Base-by-base conservation (phyloP, 2,113 vertebrate species). In the Brachyistius frenatus region DNA sequence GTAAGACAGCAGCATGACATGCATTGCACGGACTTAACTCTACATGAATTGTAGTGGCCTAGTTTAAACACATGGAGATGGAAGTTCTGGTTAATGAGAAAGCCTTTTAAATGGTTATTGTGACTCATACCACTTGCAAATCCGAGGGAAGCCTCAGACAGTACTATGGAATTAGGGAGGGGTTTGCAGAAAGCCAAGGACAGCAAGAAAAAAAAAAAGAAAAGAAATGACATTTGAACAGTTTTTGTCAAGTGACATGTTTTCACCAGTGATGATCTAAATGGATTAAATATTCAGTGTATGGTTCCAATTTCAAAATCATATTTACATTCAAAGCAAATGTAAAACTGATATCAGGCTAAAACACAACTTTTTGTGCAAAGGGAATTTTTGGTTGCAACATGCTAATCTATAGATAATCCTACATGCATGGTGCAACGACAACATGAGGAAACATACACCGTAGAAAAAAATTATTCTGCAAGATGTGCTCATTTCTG, bases 41-140 rank as follows among this genome's bases (percentile, higher is more conserved):
- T 54, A 63, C 66, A 69, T 86, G 62, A 83, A 78, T 33, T 84
- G 80, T 33, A 83, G 66, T 73, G 72, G 67, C 64, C 67, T 47
- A 57, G 76, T 78, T 81, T 61, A 52, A 74, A 76, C 58, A 74
- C 73, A 54, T 73, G 47, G 65, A 78, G 67, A 87, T 69, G 77
- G 81, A 84, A 72, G 83, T 80, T 81, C 86, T 81, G 80, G 84
- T 89, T 91, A 93, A 93, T 92, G 92, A 82, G 82, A 91, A 90
- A 76, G 90, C 78, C 85, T 94, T 95, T 93, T 93, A 94, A 94
- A 93, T 71, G 87, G 75, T 83, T 79, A 88, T 88, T 93, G 91
- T 95, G 94, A 94, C 88, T 95, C 94, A 94, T 83, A 77, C 72
- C 85, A 73, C 76, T 73, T 67, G 74, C 78, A 89, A 92, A 92